phyloP scores from a whole-genome alignment of 1,140 invertebrate genomes.

The Tenebrio molitor region DNA sequence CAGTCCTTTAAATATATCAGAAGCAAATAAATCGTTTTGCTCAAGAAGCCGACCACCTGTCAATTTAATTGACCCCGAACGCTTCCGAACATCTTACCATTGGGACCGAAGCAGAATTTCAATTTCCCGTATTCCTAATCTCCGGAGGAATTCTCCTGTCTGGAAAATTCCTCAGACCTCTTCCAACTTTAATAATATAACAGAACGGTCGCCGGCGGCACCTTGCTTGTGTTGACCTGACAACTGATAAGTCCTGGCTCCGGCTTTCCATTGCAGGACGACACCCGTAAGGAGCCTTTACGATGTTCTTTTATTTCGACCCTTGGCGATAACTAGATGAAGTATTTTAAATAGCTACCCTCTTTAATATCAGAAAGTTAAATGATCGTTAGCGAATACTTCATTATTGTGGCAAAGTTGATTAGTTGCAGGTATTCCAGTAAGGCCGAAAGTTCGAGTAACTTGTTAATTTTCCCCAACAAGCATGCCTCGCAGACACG shows the following conservation, averaged over 20 bases:
- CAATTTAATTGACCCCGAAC: conserved; percentile 33
- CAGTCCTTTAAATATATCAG: conserved; percentile 14
- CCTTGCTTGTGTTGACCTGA: not conserved
- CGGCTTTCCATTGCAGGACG: too few relatives aligned
- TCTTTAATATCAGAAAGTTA: too few relatives aligned
- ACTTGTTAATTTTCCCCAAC: too few relatives aligned
- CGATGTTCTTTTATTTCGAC: too few relatives aligned
- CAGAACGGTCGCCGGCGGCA: not conserved
- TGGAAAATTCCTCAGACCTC: conserved; percentile 11
- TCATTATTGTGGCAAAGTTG: too few relatives aligned
- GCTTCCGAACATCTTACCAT: conserved; percentile 25
- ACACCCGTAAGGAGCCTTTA: too few relatives aligned
- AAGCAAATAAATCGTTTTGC: conserved; percentile 24
- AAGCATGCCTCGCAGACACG: too few relatives aligned
- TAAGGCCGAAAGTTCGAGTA: too few relatives aligned
- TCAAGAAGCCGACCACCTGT: conserved; percentile 18
- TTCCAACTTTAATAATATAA: not conserved
- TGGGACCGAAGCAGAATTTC: conserved; percentile 32
- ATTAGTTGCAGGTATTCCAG: too few relatives aligned
- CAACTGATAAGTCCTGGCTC: not conserved
- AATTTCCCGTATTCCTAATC: conserved; percentile 20
- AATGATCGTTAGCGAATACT: too few relatives aligned
- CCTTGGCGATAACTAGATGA: too few relatives aligned
- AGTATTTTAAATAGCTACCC: too few relatives aligned
- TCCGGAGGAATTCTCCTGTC: conserved; percentile 23